Evolutionary conservation across 2,113 vertebrate genomes (phyloP).

Genomic region (Phrynosoma platyrhinos): DNA sequence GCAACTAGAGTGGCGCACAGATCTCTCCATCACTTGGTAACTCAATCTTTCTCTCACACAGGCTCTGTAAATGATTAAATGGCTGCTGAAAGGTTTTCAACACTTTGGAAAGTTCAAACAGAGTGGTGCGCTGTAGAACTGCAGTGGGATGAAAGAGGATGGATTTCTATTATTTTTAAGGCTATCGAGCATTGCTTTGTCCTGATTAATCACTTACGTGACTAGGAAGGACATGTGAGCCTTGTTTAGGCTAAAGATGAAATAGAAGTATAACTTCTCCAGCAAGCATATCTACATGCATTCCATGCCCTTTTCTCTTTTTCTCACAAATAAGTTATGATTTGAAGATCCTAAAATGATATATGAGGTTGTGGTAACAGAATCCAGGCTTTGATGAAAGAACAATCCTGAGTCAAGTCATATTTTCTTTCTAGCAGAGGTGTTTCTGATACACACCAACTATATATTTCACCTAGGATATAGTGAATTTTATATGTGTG

Average conservation of each 20-base stretch:
- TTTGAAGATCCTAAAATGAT: not conserved
- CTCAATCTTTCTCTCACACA: slow-evolving; percentile 20
- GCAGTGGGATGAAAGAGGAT: not conserved
- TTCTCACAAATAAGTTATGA: not conserved
- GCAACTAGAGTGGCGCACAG: not conserved
- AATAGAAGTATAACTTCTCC: not conserved
- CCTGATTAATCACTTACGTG: not conserved
- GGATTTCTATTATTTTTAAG: slow-evolving; percentile 29
- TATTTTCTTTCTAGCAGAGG: not conserved
- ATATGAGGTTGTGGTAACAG: not conserved
- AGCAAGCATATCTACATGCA: not conserved
- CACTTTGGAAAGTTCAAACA: slow-evolving; percentile 22
- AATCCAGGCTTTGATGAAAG: not conserved
- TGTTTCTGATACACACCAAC: not conserved
- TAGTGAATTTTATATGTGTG: not conserved
- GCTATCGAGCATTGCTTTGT: not conserved
- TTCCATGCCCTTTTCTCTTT: not conserved
- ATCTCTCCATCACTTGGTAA: slow-evolving; percentile 28
- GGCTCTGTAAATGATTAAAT: slow-evolving; percentile 23
- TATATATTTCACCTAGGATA: not conserved
- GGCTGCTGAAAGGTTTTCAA: slow-evolving; percentile 1
- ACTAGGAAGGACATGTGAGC: slow-evolving; percentile 29
- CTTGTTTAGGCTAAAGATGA: not conserved
- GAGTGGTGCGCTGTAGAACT: not conserved
- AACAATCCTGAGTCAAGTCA: not conserved